These are phyloP conservation scores for Ursus arctos DNA, from an alignment of 2,113 vertebrate genomes.

Conservation along the genomic window DNA sequence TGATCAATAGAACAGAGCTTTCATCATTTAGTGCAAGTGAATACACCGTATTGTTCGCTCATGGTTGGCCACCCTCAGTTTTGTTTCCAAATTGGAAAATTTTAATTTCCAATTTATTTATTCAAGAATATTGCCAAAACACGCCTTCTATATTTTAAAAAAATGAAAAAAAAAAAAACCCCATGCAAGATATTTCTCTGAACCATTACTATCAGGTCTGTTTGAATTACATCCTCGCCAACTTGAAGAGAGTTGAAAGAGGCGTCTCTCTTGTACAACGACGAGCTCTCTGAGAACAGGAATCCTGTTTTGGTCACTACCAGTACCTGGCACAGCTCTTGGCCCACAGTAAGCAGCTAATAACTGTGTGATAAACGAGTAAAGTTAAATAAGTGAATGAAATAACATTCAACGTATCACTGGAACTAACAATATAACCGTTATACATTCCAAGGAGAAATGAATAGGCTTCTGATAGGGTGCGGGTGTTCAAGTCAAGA, in stretches of 20 bases:
- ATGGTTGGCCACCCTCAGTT: neutral
- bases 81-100: conserved; percentile 30
- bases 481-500: neutral
- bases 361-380: neutral
- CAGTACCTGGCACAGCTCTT: neutral
- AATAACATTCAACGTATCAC: neutral
- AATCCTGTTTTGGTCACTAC: neutral
- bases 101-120: conserved; percentile 43
- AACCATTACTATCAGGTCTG: neutral
- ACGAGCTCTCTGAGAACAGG: neutral
- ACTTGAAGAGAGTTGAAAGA: neutral
- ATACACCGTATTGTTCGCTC: neutral
- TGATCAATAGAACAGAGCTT: neutral
- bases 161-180: neutral
- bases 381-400: neutral
- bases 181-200: neutral
- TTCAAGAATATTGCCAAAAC: neutral
- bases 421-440: neutral
- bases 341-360: neutral
- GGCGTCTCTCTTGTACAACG: neutral
- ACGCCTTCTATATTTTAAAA: neutral
- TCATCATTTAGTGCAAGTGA: neutral
- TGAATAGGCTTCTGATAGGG: neutral
- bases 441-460: conserved; percentile 1
- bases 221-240: neutral